Base-by-base conservation (phyloP, 2,888 invertebrate species). In the Eilema depressum region DNA sequence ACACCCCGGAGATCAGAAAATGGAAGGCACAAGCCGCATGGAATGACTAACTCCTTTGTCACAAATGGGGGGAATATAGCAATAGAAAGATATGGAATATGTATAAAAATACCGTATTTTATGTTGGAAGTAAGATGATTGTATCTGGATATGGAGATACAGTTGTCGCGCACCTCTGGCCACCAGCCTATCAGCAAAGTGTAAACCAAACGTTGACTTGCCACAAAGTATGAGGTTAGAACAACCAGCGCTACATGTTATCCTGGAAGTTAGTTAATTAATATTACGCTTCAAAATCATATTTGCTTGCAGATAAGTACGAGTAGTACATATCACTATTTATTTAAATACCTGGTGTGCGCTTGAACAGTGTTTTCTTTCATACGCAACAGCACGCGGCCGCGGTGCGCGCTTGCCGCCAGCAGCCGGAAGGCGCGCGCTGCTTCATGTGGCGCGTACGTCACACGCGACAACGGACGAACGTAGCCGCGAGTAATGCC, bases 351-450 rank as follows among this genome's bases (percentile, higher is more conserved):
- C 89, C 85, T 87, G 10, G 83, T 76, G 4, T 79, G 67, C 1
- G 69, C 68, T 26, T 62, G 37, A 0, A 66, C 69, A 0, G 71
- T 61, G 7, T 75, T 23, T 8, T n/a, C n/a, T n/a, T n/a, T n/a
- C n/a, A n/a, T n/a, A n/a, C n/a, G n/a, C n/a, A n/a, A n/a, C n/a
- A n/a, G n/a, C n/a, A n/a, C n/a, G n/a, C n/a, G n/a, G n/a, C n/a
- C n/a, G n/a, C n/a, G n/a, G n/a, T n/a, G n/a, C n/a, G n/a, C n/a
- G n/a, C n/a, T n/a, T n/a, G 83, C 81, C 0, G 89, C 86, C 20
- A 92, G 78, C 67, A 92, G 79, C 0, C 83, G 82, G 74, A 92
- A 85, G 0, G 92, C 93, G 3, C 88, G 85, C 10, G 83, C 5
- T 0, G 74, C 86, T 3, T 90, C 89, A 0, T 75, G 70, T 2